These are phyloP conservation scores for Pelecanoides urinatrix DNA, from an alignment of 2,113 vertebrate species.

Conservation along the genomic window DNA sequence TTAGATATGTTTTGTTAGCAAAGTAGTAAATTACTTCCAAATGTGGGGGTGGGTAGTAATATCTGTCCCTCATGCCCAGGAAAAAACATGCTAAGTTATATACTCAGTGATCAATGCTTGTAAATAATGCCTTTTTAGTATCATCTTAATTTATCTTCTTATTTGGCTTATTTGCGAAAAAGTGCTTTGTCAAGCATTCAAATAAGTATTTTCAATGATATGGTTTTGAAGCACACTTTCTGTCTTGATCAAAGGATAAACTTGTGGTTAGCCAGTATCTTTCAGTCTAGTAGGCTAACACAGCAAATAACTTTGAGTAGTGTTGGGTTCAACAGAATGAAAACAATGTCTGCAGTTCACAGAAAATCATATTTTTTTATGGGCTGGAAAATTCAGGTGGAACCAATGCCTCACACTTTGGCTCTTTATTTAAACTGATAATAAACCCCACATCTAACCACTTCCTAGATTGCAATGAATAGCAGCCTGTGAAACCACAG, in stretches of 20 bases:
- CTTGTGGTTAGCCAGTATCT: neutral
- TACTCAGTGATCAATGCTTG: neutral
- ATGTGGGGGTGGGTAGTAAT: neutral
- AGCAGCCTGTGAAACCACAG: slow-evolving; percentile 3
- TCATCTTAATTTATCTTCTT: neutral
- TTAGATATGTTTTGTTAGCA: neutral
- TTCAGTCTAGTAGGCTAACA: neutral
- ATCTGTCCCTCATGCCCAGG: neutral
- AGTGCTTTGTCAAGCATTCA: neutral
- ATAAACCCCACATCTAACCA: neutral
- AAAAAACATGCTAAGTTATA: neutral
- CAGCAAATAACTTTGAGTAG: neutral
- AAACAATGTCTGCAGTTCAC: neutral
- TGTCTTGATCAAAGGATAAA: neutral
- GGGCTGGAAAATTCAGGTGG: slow-evolving; percentile 5
- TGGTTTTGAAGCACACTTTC: neutral
- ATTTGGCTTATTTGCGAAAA: neutral
- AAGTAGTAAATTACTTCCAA: neutral
- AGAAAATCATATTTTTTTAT: neutral
- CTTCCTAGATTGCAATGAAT: slow-evolving; percentile 28
- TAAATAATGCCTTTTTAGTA: neutral
- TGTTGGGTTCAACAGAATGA: neutral
- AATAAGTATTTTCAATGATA: neutral
- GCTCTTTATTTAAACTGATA: slow-evolving; percentile 12
- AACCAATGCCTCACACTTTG: neutral